These are phyloP conservation scores for Amblyjoppa proteus DNA, from an alignment of 2,888 invertebrate species.

Conservation along the genomic window DNA sequence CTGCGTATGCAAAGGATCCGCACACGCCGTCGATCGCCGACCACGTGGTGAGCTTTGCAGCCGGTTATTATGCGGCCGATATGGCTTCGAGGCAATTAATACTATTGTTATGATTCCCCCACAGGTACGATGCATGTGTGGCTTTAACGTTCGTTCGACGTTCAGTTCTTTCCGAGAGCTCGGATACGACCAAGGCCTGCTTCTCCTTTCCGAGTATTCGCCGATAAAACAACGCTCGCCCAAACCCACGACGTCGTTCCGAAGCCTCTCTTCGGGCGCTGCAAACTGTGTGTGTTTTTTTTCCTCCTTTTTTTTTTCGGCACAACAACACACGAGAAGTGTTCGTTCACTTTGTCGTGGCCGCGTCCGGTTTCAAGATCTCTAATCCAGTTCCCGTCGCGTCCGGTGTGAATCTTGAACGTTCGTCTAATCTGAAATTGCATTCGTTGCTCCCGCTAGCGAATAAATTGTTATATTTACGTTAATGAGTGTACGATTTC, in stretches of 20 bases:
- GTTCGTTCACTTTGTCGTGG: background rate
- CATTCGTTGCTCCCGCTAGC: background rate
- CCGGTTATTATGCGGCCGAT: slow-evolving; percentile 83
- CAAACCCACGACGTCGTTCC: slow-evolving; percentile 1
- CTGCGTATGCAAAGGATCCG: slow-evolving; percentile 6
- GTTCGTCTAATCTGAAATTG: background rate
- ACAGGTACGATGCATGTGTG: slow-evolving; percentile 76
- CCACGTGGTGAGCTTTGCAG: slow-evolving; percentile 66
- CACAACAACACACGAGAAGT: background rate
- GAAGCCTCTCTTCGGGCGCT: background rate
- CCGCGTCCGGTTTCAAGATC: background rate
- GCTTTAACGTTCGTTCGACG: slow-evolving; percentile 69
- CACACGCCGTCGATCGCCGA: slow-evolving; percentile 46
- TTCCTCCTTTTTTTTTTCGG: background rate
- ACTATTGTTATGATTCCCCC: slow-evolving; percentile 83
- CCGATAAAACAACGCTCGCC: background rate
- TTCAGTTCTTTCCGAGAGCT: slow-evolving; percentile 68
- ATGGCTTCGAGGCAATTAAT: slow-evolving; percentile 82
- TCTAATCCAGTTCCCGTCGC: background rate
- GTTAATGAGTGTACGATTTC: slow-evolving; percentile 9
- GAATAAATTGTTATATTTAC: slow-evolving; percentile 18
- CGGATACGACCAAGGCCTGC: slow-evolving; percentile 58
- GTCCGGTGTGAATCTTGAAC: background rate
- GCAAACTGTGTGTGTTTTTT: background rate
- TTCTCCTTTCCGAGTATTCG: slow-evolving; percentile 14